These are phyloP conservation scores for Drosophila limbata DNA, from an alignment of 2,888 invertebrate species.

Conservation along the genomic window DNA sequence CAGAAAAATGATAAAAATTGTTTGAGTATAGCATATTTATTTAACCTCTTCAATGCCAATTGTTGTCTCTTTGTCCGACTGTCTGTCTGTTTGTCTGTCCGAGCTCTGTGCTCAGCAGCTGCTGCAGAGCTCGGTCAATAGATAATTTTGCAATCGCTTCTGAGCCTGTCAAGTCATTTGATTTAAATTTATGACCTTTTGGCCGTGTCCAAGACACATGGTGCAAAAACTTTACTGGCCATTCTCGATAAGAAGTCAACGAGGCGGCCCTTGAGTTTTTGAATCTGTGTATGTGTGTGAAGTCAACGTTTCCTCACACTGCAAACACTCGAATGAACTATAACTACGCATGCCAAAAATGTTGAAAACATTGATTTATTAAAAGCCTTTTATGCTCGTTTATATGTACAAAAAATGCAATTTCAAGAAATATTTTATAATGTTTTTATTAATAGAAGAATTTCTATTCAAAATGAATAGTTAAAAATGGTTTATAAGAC, in stretches of 20 bases:
- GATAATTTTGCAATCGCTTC: conserved; percentile 67
- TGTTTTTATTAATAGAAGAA: background rate
- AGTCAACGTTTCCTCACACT: background rate
- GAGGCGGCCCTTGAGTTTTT: conserved; percentile 8
- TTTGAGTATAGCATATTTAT: background rate
- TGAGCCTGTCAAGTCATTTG: conserved; percentile 66
- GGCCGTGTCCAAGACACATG: conserved; percentile 64
- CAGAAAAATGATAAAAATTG: too few species aligned
- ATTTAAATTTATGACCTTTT: conserved; percentile 72
- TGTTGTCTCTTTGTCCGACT: background rate
- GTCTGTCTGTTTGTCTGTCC: background rate
- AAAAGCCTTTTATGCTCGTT: background rate
- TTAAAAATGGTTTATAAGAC: background rate
- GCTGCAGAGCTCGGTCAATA: conserved; percentile 40
- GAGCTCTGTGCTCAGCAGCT: conserved; percentile 38
- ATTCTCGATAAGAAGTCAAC: conserved; percentile 16
- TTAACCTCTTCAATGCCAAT: background rate
- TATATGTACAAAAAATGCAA: too few species aligned
- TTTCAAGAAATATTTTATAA: too few species aligned
- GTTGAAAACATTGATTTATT: conserved; percentile 11
- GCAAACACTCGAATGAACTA: conserved; percentile 5
- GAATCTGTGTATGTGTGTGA: background rate
- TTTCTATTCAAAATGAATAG: background rate
- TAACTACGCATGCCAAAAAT: background rate
- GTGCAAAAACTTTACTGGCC: conserved; percentile 46